Base-by-base conservation (phyloP, 2,113 vertebrate species). In the Petroica traversi region DNA sequence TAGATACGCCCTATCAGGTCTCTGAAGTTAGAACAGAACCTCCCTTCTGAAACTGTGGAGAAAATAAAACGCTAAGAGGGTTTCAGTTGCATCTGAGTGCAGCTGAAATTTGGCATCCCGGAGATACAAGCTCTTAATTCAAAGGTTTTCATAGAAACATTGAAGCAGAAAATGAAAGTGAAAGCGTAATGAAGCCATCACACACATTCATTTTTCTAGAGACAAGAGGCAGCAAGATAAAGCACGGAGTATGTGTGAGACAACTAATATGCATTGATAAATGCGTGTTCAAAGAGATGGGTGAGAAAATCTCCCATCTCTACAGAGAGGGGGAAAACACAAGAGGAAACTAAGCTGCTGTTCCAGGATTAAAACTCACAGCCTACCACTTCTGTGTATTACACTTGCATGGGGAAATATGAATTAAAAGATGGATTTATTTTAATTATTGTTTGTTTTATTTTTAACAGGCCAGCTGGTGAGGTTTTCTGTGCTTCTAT, bases 151-250 rank as follows among this genome's bases (percentile, higher is more conserved):
- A 51, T 34, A 26, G 68, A 59, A 48, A 94, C 67, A 73, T 1
- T 26, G 68, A 43, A 48, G 89, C 23, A 63, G 59, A 96, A 96
- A 96, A 88, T 95, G 89, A 97, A 97, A 97, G 89, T 57, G 93
- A 97, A 97, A 97, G 91, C 91, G 28, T 28, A 68, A 91, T 40
- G 78, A 93, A 93, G 63, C 20, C 67, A 77, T 20, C 38, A 23
- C 54, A 45, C 57, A 93, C 73, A 85, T 74, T 72, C 61, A 74
- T 77, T 91, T 80, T 71, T 59, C 23, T 4, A 45, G 64, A 67
- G 15, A 54, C n/a, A 17, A 76, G 17, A 1, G 17, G 41, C 0
- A n/a, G 38, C 40, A 7, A 51, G 12, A 51, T 10, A 75, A 80
- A 85, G 19, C 49, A 57, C 6, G 1, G 26, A 58, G 34, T 18